Conservation (phyloP, 2,888 invertebrate species). For the Meiosimyza decipiens region DNA sequence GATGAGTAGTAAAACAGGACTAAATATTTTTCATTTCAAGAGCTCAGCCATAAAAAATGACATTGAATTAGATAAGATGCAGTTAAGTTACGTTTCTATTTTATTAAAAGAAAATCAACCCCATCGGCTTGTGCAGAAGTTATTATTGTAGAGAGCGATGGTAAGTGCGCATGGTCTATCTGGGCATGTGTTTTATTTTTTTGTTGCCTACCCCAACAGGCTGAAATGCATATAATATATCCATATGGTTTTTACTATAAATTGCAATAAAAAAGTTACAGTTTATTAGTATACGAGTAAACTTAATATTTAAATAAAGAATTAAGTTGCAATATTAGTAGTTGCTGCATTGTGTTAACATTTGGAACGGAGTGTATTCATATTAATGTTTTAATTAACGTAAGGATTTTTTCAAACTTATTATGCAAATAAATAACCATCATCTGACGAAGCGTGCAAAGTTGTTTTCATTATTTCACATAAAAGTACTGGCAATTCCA, state of each 20-base stretch:
- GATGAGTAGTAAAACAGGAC: slow-evolving; percentile 3
- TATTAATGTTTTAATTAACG: no score
- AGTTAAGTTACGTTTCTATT: not conserved
- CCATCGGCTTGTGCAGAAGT: not conserved
- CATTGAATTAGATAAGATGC: slow-evolving; percentile 11
- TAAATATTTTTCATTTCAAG: slow-evolving; percentile 3
- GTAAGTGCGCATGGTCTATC: not conserved
- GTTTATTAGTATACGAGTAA: no score
- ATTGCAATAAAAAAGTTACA: not conserved
- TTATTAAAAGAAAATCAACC: no score
- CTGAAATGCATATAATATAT: not conserved
- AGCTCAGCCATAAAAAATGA: slow-evolving; percentile 12
- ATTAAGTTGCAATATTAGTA: no score
- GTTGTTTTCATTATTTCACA: not conserved
- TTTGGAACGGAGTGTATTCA: no score
- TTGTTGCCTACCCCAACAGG: slow-evolving; percentile 12
- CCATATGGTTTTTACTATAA: slow-evolving; percentile 11
- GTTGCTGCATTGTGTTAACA: no score
- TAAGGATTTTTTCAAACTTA: no score
- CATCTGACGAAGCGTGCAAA: not conserved
- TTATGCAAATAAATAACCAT: no score
- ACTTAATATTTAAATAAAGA: no score
- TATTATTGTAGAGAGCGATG: not conserved
- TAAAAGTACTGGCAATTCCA: not conserved
- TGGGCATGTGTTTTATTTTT: slow-evolving; percentile 3